Base-by-base conservation (phyloP, 2,797 vertebrate genomes). In the Pitangus sulphuratus region DNA sequence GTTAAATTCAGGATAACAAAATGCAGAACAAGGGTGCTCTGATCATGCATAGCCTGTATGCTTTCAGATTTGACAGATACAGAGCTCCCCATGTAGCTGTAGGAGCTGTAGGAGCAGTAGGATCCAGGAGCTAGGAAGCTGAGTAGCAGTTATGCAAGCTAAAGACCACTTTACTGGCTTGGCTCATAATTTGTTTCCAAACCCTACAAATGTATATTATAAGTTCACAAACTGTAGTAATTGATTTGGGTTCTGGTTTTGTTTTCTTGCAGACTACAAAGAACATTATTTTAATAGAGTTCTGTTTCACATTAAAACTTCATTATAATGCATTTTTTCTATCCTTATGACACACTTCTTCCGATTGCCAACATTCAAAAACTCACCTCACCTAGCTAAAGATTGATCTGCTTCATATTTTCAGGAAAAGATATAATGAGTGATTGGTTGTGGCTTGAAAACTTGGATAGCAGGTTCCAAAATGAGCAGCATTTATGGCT, bases 341-440 rank as follows among this genome's bases (percentile, higher is more conserved):
- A 3, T 66, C 26, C n/a, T 94, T 89, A 69, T 95, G 82, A 87
- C 5, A 2, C 13, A 31, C 31, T 54, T 26, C 39, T 91, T 85
- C 61, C 50, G 22, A 76, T 88, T 26, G 81, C 11, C 0, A 0
- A n/a, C 58, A 86, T 93, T 66, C 72, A 86, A 91, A 89, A 94
- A 19, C 47, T 86, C 83, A 86, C 91, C 57, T 86, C 22, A 76
- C 69, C 12, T 28, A 72, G 78, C n/a, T 66, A 94, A 93, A 81
- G 85, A 84, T 86, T 91, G 82, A 94, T 92, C 61, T 74, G 89
- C 84, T 70, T 90, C 91, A 90, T 30, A 66, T 93, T 91, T 96
- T 91, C 69, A 90, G 74, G 69, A 69, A 89, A 89, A 75, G 31
- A 58, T 57, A 87, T 30, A 76, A 84, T 81, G 65, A 88, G 9